Evolutionary conservation across 2,797 vertebrate species (phyloP).

Genomic region (Crypturellus tataupa): DNA sequence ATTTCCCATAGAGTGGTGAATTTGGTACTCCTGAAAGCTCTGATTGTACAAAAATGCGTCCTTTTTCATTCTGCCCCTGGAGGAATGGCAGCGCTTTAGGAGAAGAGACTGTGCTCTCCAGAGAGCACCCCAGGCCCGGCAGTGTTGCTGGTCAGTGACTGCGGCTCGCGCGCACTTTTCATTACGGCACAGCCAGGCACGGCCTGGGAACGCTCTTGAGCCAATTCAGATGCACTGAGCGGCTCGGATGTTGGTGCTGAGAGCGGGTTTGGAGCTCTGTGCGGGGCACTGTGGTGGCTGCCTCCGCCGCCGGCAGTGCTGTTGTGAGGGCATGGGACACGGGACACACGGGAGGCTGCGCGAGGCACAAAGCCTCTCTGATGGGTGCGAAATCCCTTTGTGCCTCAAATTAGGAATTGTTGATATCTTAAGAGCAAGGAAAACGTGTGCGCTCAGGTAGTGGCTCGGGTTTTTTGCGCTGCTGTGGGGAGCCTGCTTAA

Average conservation of each 20-base stretch:
- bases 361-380: neutral
- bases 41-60: constrained; percentile 40
- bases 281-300: constrained; percentile 13
- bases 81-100: neutral
- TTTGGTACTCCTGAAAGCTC: constrained; percentile 34
- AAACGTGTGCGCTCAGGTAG: neutral
- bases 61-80: accelerated
- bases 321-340: neutral
- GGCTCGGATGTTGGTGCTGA: constrained; percentile 24
- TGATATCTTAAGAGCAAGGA: neutral
- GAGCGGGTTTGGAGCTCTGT: neutral
- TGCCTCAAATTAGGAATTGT: neutral
- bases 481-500: neutral
- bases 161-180: neutral
- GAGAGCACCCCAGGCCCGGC: neutral
- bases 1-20: constrained; percentile 14
- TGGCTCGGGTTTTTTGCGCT: neutral
- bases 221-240: constrained; percentile 24
- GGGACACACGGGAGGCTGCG: neutral
- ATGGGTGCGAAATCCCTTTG: neutral
- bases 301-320: neutral
- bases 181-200: neutral
- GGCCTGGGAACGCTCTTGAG: neutral
- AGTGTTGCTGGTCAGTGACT: neutral
- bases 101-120: neutral